Conservation (phyloP, 2,113 vertebrate species). For the Rhegmatorhina hoffmannsi region DNA sequence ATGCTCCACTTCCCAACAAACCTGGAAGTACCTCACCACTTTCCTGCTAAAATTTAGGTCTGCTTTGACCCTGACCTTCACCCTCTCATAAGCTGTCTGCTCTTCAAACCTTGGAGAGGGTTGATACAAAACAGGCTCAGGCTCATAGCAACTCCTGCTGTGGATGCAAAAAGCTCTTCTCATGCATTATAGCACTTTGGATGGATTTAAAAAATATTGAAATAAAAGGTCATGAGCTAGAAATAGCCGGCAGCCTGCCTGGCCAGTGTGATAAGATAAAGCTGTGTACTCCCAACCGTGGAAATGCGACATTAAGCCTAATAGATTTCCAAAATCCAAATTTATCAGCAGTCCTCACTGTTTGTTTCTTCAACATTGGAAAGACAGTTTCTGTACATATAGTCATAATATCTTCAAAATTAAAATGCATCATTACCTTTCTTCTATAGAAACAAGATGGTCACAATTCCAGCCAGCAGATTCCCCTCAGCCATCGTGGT, state of each 20-base stretch:
- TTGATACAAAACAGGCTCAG: rapidly evolving
- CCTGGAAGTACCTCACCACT: background rate
- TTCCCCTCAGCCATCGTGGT: background rate
- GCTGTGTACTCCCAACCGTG: background rate
- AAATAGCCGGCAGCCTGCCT: slow-evolving; percentile 19
- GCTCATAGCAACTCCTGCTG: background rate
- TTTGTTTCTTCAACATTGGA: slow-evolving; percentile 16
- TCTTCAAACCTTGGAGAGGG: background rate
- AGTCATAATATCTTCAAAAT: slow-evolving; percentile 15
- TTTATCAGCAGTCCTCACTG: slow-evolving; percentile 48
- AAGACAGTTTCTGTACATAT: background rate
- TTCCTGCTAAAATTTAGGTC: background rate
- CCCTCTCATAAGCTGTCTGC: rapidly evolving
- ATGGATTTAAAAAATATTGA: slow-evolving; percentile 57
- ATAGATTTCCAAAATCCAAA: slow-evolving; percentile 21
- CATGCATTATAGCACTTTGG: background rate
- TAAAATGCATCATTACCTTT: background rate
- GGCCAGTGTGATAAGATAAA: slow-evolving; percentile 49
- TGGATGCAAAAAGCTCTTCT: background rate
- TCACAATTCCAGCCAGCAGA: background rate
- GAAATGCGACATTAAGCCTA: slow-evolving; percentile 28
- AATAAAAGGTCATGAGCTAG: slow-evolving; percentile 44
- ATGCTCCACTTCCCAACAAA: background rate
- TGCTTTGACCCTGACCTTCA: background rate
- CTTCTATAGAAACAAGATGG: background rate